These are phyloP conservation scores for Alsophila aescularia DNA, from an alignment of 2,888 invertebrate genomes.

Conservation along the genomic window DNA sequence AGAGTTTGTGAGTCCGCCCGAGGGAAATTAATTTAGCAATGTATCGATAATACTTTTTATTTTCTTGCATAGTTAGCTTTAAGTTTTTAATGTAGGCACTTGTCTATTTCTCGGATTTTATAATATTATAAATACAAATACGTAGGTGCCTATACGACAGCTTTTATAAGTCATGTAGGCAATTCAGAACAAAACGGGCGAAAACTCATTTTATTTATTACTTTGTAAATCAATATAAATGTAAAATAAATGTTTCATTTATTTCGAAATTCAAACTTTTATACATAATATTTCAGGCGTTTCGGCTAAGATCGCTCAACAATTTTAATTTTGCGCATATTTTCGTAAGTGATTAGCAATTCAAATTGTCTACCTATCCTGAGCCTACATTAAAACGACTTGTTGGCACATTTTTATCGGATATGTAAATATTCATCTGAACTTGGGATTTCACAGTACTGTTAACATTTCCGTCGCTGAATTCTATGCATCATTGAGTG, in stretches of 20 bases:
- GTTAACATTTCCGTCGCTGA: neutral
- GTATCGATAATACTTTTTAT: too few species aligned
- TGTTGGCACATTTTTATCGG: conserved; percentile 9
- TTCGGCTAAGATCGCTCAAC: conserved; percentile 34
- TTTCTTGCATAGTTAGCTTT: too few species aligned
- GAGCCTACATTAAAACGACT: conserved; percentile 4
- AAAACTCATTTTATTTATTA: neutral
- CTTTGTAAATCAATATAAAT: neutral
- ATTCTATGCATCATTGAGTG: neutral
- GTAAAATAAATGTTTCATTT: conserved; percentile 18
- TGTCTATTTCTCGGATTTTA: too few species aligned
- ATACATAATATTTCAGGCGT: conserved; percentile 14
- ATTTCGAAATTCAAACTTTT: conserved; percentile 26
- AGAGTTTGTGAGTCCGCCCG: too few species aligned
- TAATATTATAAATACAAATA: too few species aligned
- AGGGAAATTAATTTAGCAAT: too few species aligned
- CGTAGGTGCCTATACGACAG: too few species aligned
- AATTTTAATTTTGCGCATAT: conserved; percentile 53
- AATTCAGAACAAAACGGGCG: too few species aligned
- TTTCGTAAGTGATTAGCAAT: conserved; percentile 58
- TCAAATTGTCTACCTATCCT: conserved; percentile 43
- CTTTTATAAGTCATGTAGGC: too few species aligned
- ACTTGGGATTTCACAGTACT: neutral
- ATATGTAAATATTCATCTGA: neutral
- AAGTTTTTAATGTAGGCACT: too few species aligned